Percentiles rank a stretch among this genome's conserved stretches.
Evolutionary conservation across 1,140 invertebrate genomes (phyloP).

Genomic region (Heliothis virescens): DNA sequence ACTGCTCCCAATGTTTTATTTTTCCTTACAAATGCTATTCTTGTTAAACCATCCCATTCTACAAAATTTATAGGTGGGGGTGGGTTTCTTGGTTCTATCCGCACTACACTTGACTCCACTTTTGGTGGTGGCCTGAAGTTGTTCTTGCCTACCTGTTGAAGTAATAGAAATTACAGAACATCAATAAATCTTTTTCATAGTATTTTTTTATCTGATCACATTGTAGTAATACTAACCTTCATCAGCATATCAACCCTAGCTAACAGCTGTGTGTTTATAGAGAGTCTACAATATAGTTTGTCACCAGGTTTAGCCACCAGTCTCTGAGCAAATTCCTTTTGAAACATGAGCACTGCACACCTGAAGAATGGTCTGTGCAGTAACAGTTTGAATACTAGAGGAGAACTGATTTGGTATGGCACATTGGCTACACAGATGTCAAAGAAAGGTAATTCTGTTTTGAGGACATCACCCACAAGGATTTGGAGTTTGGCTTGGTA

Average conservation of each 20-base stretch:
- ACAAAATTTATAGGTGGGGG: constrained; percentile 98
- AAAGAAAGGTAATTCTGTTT: constrained; percentile 98
- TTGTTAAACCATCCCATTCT: constrained; percentile 99
- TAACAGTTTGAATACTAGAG: constrained; percentile 98
- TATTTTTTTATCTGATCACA: not conserved
- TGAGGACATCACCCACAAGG: constrained; percentile 97
- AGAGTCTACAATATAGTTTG: constrained; percentile 98
- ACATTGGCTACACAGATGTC: constrained; percentile 99
- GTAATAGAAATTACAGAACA: constrained; percentile 49
- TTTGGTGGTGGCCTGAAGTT: constrained; percentile 99
- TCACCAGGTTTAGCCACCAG: constrained; percentile 98
- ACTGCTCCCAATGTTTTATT: constrained; percentile 96
- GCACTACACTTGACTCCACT: constrained; percentile 99
- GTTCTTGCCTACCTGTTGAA: constrained; percentile 95
- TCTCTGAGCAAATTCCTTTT: constrained; percentile 99
- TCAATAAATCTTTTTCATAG: constrained; percentile 7
- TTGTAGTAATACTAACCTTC: constrained; percentile 90
- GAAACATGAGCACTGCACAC: constrained; percentile 99
- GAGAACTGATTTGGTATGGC: constrained; percentile 99
- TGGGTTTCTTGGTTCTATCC: constrained; percentile 98
- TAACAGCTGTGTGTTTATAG: constrained; percentile 98
- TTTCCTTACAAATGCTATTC: constrained; percentile 98
- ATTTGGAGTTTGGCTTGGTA: constrained; percentile 97
- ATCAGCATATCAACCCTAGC: constrained; percentile 98
- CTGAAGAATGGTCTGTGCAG: constrained; percentile 95